Base-by-base conservation (phyloP, 92 coral and sea anemone species). In the Phenganax marumi region DNA sequence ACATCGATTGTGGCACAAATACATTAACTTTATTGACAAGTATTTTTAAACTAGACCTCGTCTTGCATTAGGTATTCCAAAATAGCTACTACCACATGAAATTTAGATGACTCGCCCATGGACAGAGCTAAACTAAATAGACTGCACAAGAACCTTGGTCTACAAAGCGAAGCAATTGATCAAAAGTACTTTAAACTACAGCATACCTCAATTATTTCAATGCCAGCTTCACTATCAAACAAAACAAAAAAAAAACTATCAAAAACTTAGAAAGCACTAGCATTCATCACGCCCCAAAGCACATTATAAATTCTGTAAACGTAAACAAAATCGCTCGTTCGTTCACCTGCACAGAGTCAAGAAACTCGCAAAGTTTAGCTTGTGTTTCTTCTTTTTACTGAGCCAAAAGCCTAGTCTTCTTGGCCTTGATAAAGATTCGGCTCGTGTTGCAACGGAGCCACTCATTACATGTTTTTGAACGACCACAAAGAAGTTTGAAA, bases 341-440 rank as follows among this genome's bases (percentile, higher is more conserved):
- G 82, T 92, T 77, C 46, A 91, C 99, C 91, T 91, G 89, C 99
- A 96, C 33, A 92, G 84, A 70, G 89, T 90, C 75, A 91, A 81
- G 78, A 96, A 96, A 51, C 91, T 91, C 71, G 88, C 97, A 72
- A 96, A 92, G 52, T 92, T 88, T 12, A 89, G 80, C 80, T 86
- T 86, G 25, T 93, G 88, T 89, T 87, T 96, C 92, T 96, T 96
- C 91, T 93, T 93, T n/a, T 87, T 91, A 22, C 99, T 96, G 55
- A 92, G 76, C 75, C 94, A 87, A 83, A 96, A 93, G 21, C 96
- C 99, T 8, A 96, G 86, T 73, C 92, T 88, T 58, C 86, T 91
- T 39, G 82, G 85, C 33, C 90, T 73, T 72, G 80, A 86, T 60
- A 76, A 54, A 18, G 87, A 74, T 50, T 86, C 90, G 49, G 58